Base-by-base conservation (phyloP, 2,888 invertebrate genomes). In the Athalia circularis region DNA sequence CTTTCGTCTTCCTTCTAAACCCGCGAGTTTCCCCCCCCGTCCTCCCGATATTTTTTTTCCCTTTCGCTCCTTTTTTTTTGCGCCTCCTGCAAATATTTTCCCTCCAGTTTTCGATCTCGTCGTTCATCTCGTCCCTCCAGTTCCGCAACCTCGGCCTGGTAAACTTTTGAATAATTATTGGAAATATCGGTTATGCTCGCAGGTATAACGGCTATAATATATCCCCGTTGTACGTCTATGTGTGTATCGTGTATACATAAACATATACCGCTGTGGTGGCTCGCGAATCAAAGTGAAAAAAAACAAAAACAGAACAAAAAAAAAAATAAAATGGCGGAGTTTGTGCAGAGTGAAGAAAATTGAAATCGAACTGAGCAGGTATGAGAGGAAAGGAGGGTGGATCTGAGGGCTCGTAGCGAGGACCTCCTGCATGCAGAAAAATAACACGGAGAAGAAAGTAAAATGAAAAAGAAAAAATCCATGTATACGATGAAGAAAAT, bases 121-220 rank as follows among this genome's bases (percentile, higher is more conserved):
- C 29, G 29, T 29, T 29, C 29, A 29, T 29, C 29, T 29, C 29
- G 2, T 29, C 29, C 29, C 29, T 29, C 29, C 29, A 29, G 29
- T 2, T 29, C 29, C 29, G n/a, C n/a, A 29, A 13, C 8, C 13
- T 4, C 43, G 64, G 79, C 81, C 82, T 77, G 82, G 77, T 81
- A 85, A 87, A 88, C 84, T 88, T 86, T 86, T 85, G 86, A 85
- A 87, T 88, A 88, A 88, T 88, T 88, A 87, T 86, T 83, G 82
- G 80, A 81, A 79, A 81, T 82, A 81, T 82, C 79, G 80, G 75
- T 72, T 72, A 59, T 72, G 15, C 62, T 29, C 1, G 4, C 57
- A 47, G 57, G 47, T 59, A 72, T 29, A 29, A 0, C 29, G 29
- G 72, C 57, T 72, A 72, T 72, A 72, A 59, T 72, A 57, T 59